A percentile compares a stretch with the other conserved stretches of the same genome.
Evolutionary conservation across 2,797 vertebrate species (phyloP).

Genomic region (Gallinago stenura): DNA sequence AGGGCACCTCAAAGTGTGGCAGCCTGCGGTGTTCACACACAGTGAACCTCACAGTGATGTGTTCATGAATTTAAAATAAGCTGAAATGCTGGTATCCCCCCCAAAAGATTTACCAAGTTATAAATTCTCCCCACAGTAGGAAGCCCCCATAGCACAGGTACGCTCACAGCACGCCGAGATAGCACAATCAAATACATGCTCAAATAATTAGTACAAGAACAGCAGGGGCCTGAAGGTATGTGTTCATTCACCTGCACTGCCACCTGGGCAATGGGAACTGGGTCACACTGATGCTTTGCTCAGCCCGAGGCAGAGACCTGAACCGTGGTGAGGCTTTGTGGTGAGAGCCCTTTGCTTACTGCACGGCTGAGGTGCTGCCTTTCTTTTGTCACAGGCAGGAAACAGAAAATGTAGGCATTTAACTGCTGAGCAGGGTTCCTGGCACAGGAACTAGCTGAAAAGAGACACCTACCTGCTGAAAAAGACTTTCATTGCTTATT

Average conservation of each 20-base stretch:
- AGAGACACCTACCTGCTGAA: background rate
- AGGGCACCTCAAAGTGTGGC: background rate
- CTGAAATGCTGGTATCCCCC: background rate
- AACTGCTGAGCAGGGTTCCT: background rate
- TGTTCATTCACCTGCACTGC: background rate
- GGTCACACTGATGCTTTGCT: background rate
- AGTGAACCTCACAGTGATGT: background rate
- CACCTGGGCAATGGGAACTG: background rate
- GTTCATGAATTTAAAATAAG: background rate
- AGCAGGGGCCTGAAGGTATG: background rate
- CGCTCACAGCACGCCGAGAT: background rate
- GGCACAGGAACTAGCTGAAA: background rate
- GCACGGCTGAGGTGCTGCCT: background rate
- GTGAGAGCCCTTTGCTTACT: background rate
- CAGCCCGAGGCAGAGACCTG: background rate
- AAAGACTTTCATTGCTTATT: background rate
- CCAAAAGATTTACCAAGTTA: background rate
- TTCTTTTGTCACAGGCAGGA: background rate
- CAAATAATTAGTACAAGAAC: background rate
- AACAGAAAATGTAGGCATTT: background rate
- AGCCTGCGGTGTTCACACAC: background rate
- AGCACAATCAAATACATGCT: background rate
- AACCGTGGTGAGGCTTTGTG: background rate
- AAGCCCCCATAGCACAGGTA: background rate
- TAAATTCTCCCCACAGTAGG: background rate